A percentile compares a stretch with the other conserved stretches of the same genome.
These are phyloP conservation scores for Carterocephalus palaemon DNA, from an alignment of 2,888 invertebrate species.

Conservation along the genomic window DNA sequence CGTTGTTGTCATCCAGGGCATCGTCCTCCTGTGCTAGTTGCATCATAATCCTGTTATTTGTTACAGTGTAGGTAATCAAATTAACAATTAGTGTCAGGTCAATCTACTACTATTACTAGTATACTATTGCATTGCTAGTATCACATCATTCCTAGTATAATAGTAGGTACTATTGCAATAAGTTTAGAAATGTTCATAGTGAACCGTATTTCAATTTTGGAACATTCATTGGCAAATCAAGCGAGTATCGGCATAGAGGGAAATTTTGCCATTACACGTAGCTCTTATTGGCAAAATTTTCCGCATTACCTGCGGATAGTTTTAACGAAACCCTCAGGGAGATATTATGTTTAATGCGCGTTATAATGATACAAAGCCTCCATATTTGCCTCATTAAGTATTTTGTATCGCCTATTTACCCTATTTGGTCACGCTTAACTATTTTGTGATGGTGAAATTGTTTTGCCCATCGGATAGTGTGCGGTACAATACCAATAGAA, in stretches of 20 bases:
- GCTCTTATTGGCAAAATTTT: constrained; percentile 45
- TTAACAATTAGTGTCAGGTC: no score
- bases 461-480: not conserved
- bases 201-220: constrained; percentile 65
- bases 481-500: no score
- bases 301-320: constrained; percentile 53
- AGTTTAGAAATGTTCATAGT: constrained; percentile 49
- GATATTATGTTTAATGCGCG: constrained; percentile 56
- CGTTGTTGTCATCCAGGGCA: no score
- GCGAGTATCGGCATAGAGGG: constrained; percentile 56
- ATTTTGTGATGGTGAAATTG: not conserved
- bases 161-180: no score
- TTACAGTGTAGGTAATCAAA: no score
- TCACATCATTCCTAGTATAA: no score
- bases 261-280: constrained; percentile 46
- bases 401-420: constrained; percentile 29
- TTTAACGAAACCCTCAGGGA: constrained; percentile 53
- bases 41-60: no score
- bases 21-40: no score
- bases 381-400: constrained; percentile 51
- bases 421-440: constrained; percentile 7
- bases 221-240: constrained; percentile 60
- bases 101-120: no score
- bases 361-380: constrained; percentile 62
- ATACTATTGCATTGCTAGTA: no score